These are phyloP conservation scores for Lepidurus packardi DNA, from an alignment of 1,140 invertebrate species.

Conservation along the genomic window DNA sequence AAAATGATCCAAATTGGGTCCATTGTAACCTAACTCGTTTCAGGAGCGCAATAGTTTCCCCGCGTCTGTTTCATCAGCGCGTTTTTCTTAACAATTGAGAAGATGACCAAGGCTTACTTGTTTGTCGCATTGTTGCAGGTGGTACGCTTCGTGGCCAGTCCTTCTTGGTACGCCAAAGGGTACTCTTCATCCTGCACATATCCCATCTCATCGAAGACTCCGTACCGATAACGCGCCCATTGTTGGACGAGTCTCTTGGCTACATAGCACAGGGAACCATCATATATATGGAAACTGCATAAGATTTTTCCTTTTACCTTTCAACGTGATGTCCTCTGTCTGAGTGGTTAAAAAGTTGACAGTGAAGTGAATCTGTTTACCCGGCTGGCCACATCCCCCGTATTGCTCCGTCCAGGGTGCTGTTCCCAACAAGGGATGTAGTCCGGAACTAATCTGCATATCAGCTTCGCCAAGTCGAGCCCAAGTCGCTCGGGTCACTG, in stretches of 20 bases:
- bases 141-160: not conserved
- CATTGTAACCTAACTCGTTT: too few species aligned
- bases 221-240: slow-evolving; percentile 42
- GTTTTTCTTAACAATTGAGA: not conserved
- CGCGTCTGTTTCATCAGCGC: not conserved
- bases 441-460: not conserved
- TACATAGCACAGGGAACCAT: slow-evolving; percentile 6
- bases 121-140: not conserved
- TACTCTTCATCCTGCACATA: slow-evolving; percentile 38
- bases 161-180: slow-evolving; percentile 34
- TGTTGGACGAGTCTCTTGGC: slow-evolving; percentile 37
- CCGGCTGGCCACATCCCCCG: slow-evolving; percentile 31
- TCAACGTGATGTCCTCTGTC: not conserved
- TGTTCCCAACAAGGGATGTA: slow-evolving; percentile 27
- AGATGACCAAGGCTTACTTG: not conserved
- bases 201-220: slow-evolving; percentile 43
- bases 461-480: slow-evolving; percentile 16
- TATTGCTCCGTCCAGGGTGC: slow-evolving; percentile 31
- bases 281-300: not conserved
- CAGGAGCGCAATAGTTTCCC: too few species aligned
- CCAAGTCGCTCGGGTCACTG: slow-evolving; percentile 11
- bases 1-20: too few species aligned
- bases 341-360: slow-evolving; percentile 7
- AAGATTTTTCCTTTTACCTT: not conserved
- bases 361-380: slow-evolving; percentile 30